Base-by-base conservation (phyloP, 1,140 invertebrate genomes). In the Lysiphlebus fabarum region DNA sequence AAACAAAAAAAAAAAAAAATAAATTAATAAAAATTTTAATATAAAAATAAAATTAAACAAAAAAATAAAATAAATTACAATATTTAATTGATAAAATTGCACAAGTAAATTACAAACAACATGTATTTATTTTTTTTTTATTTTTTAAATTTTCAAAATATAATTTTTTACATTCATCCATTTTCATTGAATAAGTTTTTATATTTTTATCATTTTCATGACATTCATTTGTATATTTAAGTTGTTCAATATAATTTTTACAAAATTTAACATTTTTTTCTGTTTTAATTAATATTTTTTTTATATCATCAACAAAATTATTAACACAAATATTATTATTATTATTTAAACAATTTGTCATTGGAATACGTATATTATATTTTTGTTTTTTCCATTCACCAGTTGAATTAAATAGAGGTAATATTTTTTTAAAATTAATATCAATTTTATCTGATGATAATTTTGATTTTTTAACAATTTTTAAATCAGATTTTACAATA, bases 1-100 rank as follows among this genome's bases (percentile, higher is more conserved):
- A n/a, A n/a, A 82, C 5, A 4, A 11, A n/a, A 84, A 85, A 47
- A 71, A 78, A 72, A 70, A 70, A 70, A 45, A 50, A 45, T 14
- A 6, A 7, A 17, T 48, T 26, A 7, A 17, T 17, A 12, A 1
- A 26, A 26, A 26, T 26, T n/a, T n/a, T n/a, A n/a, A n/a, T n/a
- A n/a, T n/a, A n/a, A n/a, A n/a, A 44, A 6, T 4, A 44, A 11
- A 12, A 6, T 44, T 11, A 44, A 44, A 44, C 42, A 44, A 12
- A 44, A 11, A n/a, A 44, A 44, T 44, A 11, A 12, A n/a, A 11
- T 5, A 44, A n/a, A 11, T 12, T n/a, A n/a, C 10, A 44, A 44
- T n/a, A 44, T 11, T 44, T n/a, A 12, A 5, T 11, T 44, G 11
- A n/a, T 44, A 44, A n/a, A 5, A 4, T n/a, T n/a, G 14, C 14